These are phyloP conservation scores for Ciona savignyi DNA, from an alignment of 23 tunicate genomes.

Conservation along the genomic window DNA sequence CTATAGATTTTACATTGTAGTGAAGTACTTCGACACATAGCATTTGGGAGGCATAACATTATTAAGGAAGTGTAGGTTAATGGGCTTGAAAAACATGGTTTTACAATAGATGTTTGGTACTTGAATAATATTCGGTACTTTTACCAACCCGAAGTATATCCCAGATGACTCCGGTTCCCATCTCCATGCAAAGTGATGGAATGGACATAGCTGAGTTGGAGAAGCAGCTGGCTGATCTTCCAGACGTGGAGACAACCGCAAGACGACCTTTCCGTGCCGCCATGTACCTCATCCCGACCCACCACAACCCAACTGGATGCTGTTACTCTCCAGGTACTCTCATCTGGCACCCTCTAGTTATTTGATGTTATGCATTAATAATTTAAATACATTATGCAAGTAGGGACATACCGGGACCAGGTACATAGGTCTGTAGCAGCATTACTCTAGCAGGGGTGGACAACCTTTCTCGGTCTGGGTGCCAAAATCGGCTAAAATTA, in stretches of 20 bases:
- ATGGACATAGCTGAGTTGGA: conserved; percentile 32
- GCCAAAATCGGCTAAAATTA: too few relatives aligned
- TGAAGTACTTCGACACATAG: too few relatives aligned
- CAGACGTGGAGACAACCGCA: conserved; percentile 1
- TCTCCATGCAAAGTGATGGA: conserved; percentile 41
- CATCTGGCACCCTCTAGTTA: background rate
- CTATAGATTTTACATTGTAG: too few relatives aligned
- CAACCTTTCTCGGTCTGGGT: too few relatives aligned
- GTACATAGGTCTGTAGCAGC: too few relatives aligned
- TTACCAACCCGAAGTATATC: background rate
- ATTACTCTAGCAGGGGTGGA: too few relatives aligned
- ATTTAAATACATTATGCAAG: too few relatives aligned
- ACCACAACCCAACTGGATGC: conserved; percentile 72
- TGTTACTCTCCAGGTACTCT: conserved; percentile 48
- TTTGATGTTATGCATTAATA: too few relatives aligned
- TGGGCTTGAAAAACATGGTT: too few relatives aligned
- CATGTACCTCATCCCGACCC: conserved; percentile 56
- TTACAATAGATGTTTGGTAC: background rate
- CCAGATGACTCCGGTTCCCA: conserved; percentile 21
- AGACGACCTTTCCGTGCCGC: conserved; percentile 55
- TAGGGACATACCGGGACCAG: too few relatives aligned
- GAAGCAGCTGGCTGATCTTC: conserved; percentile 20
- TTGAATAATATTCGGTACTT: background rate
- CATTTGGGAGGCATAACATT: too few relatives aligned
- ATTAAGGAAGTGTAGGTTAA: too few relatives aligned